These are phyloP conservation scores for Rafetus swinhoei DNA, from an alignment of 2,113 vertebrate genomes.

Conservation along the genomic window DNA sequence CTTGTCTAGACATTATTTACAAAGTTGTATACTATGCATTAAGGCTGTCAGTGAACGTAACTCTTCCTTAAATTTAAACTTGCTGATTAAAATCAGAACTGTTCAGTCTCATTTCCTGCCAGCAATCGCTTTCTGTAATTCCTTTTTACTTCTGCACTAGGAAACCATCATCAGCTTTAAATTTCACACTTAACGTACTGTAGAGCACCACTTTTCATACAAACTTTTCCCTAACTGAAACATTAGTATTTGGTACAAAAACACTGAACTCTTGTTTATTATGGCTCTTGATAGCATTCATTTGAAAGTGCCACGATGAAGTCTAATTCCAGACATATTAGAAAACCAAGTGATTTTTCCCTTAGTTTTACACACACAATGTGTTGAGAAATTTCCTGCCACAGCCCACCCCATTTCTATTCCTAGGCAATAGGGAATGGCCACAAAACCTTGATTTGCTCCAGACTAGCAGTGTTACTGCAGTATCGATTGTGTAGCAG, in stretches of 20 bases:
- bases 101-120: not conserved
- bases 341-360: not conserved
- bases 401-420: not conserved
- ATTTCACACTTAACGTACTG: not conserved
- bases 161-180: not conserved
- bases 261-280: not conserved
- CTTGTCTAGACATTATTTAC: not conserved
- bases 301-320: conserved; percentile 1
- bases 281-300: not conserved
- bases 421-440: not conserved
- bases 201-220: conserved; percentile 2
- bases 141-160: not conserved
- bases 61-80: not conserved
- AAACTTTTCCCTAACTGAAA: not conserved
- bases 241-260: conserved; percentile 4
- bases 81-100: not conserved
- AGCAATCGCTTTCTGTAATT: not conserved
- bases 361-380: not conserved
- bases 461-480: not conserved
- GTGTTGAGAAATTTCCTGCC: not conserved
- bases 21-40: not conserved
- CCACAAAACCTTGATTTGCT: not conserved
- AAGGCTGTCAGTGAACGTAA: not conserved
- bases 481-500: too few relatives aligned
- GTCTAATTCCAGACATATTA: not conserved